phyloP scores from a whole-genome alignment of 2,797 vertebrate genomes.

The Threskiornis aethiopicus region DNA sequence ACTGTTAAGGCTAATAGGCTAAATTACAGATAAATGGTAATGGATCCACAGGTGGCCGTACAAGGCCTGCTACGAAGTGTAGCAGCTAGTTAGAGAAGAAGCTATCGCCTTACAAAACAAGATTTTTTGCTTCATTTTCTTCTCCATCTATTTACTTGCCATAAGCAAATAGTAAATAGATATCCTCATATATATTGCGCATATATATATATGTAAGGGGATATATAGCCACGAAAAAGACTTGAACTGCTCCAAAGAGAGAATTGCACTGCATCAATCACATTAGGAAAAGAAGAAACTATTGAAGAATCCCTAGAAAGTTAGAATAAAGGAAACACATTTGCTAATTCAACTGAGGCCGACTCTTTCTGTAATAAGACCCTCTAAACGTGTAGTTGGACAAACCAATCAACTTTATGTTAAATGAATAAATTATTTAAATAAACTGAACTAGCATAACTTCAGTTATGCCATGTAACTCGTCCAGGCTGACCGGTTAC shows the following conservation, averaged over 20 bases:
- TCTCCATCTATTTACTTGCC: not conserved
- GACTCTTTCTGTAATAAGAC: not conserved
- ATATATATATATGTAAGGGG: not conserved
- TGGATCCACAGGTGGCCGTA: not conserved
- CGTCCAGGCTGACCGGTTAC: not conserved
- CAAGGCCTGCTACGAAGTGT: not conserved
- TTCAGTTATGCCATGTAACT: not conserved
- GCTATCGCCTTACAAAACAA: not conserved
- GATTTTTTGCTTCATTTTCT: not conserved
- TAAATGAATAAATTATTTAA: not conserved
- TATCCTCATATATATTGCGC: not conserved
- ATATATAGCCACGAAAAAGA: not conserved
- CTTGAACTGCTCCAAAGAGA: not conserved
- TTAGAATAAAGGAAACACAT: not conserved
- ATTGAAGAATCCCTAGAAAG: not conserved
- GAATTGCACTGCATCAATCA: not conserved
- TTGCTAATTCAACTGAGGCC: not conserved
- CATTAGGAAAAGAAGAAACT: not conserved
- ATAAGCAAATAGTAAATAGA: not conserved
- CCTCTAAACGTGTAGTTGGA: not conserved
- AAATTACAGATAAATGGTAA: conserved; percentile 16
- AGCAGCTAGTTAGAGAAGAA: not conserved
- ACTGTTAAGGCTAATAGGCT: not conserved
- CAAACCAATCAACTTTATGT: not conserved
- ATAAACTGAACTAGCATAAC: not conserved